Percentiles rank a stretch among this genome's conserved stretches.
Evolutionary conservation across 2,888 invertebrate genomes (phyloP).

Genomic region (Anaspis maculata): DNA sequence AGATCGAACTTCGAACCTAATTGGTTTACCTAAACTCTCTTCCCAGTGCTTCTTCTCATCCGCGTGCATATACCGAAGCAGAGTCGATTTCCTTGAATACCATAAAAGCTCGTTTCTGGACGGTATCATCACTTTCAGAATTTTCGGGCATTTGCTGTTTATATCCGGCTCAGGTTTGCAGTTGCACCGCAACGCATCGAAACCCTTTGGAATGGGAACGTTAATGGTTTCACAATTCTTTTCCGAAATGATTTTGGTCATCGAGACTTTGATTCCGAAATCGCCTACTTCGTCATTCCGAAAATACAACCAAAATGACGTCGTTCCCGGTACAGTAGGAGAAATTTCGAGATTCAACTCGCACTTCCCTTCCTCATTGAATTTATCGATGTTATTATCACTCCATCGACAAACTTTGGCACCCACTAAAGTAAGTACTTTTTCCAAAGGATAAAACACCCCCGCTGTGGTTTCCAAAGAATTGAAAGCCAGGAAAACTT

Average conservation of each 20-base stretch:
- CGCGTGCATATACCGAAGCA: too few relatives aligned
- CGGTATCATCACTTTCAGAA: conserved; percentile 26
- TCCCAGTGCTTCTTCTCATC: too few relatives aligned
- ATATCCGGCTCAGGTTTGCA: conserved; percentile 14
- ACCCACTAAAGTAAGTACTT: conserved; percentile 1
- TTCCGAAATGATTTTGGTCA: conserved; percentile 10
- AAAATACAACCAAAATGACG: conserved; percentile 22
- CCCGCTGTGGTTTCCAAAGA: conserved; percentile 8
- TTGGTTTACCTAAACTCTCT: too few relatives aligned
- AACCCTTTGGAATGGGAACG: conserved; percentile 16
- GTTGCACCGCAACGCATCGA: conserved; percentile 15
- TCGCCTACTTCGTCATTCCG: conserved; percentile 24
- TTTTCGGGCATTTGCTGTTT: conserved; percentile 25
- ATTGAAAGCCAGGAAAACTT: conserved; percentile 3
- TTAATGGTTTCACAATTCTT: conserved; percentile 10
- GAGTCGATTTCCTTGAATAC: conserved; percentile 20
- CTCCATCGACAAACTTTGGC: conserved; percentile 3
- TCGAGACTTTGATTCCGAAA: conserved; percentile 24
- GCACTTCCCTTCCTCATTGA: conserved; percentile 8
- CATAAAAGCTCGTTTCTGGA: conserved; percentile 26
- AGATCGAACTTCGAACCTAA: too few relatives aligned
- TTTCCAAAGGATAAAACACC: conserved; percentile 13
- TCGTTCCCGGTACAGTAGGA: conserved; percentile 4
- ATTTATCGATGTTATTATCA: too few relatives aligned
- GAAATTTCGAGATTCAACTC: conserved; percentile 6